Base-by-base conservation (phyloP, 2,797 vertebrate genomes). In the Clarias laeviceps region DNA sequence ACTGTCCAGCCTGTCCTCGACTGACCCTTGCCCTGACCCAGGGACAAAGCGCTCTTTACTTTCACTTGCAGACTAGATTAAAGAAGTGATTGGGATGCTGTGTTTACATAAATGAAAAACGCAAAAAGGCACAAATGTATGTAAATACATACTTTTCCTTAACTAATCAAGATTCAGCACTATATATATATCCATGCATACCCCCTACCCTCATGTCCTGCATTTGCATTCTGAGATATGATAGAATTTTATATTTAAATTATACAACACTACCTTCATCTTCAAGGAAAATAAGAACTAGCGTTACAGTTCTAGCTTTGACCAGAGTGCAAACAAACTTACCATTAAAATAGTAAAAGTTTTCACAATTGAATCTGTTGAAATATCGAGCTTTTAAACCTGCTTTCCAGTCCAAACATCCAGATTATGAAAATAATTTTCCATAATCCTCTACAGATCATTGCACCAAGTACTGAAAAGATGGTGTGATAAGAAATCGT, bases 51-150 rank as follows among this genome's bases (percentile, higher is more conserved):
- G 34, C 83, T 77, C 89, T 84, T 86, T 93, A 86, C 92, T 89
- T 88, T 91, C 93, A 94, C 95, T 92, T 91, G 94, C 94, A 95
- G 95, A 94, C 94, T 93, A 94, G 8, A 95, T 95, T 94, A 95
- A 92, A 95, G 92, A 93, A 93, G 94, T 95, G 94, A 96, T 94
- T 92, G 93, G 95, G 95, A 95, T 96, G 95, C 93, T 94, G 95
- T 96, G 95, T 95, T 96, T 96, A 96, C 95, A 96, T 95, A 95
- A 95, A 94, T 88, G 84, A 92, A 32, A 40, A 79, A n/a, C 14
- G n/a, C 6, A 17, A 18, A 62, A 37, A 62, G 6, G 61, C n/a
- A 50, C 24, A 65, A 17, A 4, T 40, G 5, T 6, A 61, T 37
- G 32, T 34, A 61, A 1, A 78, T 61, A 45, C 45, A 11, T 11